Conservation (phyloP, 2,888 invertebrate species). For the Lasius platythorax region DNA sequence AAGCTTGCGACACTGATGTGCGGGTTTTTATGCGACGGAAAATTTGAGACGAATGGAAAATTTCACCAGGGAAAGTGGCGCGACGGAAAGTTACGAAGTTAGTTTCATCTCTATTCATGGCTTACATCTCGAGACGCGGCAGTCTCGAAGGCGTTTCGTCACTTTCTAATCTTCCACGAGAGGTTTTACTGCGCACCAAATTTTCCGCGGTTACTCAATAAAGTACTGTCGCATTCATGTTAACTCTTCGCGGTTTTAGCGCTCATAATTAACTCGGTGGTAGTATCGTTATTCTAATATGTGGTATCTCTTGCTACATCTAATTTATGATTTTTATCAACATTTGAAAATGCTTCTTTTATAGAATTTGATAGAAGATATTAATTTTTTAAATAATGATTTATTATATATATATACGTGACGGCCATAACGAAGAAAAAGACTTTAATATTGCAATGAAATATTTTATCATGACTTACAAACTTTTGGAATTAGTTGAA, state of each 20-base stretch:
- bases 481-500: neutral
- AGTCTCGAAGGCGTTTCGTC: constrained; percentile 45
- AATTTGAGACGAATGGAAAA: constrained; percentile 50
- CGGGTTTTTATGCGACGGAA: constrained; percentile 4
- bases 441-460: neutral
- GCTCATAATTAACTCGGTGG: constrained; percentile 30
- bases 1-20: neutral
- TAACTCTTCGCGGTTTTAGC: constrained; percentile 15
- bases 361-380: neutral
- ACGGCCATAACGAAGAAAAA: neutral
- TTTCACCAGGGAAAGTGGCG: constrained; percentile 29
- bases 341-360: neutral
- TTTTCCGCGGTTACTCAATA: constrained; percentile 42
- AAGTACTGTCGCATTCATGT: neutral
- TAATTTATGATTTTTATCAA: neutral
- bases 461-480: neutral
- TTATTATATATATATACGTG: neutral
- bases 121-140: constrained; percentile 42
- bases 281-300: constrained; percentile 14
- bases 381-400: neutral
- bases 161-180: constrained; percentile 53
- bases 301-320: neutral
- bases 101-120: constrained; percentile 52
- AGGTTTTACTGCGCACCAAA: constrained; percentile 41
- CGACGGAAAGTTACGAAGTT: constrained; percentile 43